phyloP scores from a whole-genome alignment of 2,888 invertebrate species.

The Steromphala cineraria region DNA sequence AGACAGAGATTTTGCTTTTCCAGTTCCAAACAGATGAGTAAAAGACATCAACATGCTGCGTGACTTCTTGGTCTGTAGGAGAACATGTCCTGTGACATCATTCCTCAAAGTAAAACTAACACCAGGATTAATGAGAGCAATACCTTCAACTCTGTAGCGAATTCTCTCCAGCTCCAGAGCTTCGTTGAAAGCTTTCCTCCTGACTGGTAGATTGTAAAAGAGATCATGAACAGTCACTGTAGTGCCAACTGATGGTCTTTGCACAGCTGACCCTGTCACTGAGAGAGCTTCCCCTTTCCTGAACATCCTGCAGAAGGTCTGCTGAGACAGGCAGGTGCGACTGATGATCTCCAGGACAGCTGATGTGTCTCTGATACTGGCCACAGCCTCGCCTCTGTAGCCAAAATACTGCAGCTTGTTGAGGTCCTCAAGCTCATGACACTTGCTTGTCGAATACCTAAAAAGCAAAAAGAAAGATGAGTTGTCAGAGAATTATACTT shows the following conservation, averaged over 20 bases:
- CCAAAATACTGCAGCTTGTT: conserved; percentile 80
- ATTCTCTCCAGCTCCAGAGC: conserved; percentile 80
- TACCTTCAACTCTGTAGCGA: conserved; percentile 79
- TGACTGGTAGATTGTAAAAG: conserved; percentile 81
- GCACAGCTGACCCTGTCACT: conserved; percentile 66
- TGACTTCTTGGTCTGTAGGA: conserved; percentile 80
- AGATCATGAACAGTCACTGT: conserved; percentile 84
- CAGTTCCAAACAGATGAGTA: conserved; percentile 76
- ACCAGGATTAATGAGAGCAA: conserved; percentile 82
- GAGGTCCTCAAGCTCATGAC: conserved; percentile 78
- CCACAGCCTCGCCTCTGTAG: conserved; percentile 83
- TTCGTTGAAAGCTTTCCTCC: conserved; percentile 78
- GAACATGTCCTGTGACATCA: conserved; percentile 79
- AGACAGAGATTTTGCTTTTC: conserved; percentile 73
- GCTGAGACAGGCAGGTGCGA: conserved; percentile 73
- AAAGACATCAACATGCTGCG: conserved; percentile 79
- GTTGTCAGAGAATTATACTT: not conserved
- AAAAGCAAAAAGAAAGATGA: conserved; percentile 31
- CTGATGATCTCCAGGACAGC: conserved; percentile 80
- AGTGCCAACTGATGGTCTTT: conserved; percentile 83
- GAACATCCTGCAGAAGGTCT: conserved; percentile 81
- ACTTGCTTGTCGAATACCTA: conserved; percentile 82
- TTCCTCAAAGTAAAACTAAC: conserved; percentile 83
- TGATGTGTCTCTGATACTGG: conserved; percentile 80
- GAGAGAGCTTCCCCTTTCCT: conserved; percentile 76